A percentile compares a stretch with the other conserved stretches of the same genome.
These are phyloP conservation scores for Prunella strophiata DNA, from an alignment of 2,797 vertebrate genomes.

Conservation along the genomic window DNA sequence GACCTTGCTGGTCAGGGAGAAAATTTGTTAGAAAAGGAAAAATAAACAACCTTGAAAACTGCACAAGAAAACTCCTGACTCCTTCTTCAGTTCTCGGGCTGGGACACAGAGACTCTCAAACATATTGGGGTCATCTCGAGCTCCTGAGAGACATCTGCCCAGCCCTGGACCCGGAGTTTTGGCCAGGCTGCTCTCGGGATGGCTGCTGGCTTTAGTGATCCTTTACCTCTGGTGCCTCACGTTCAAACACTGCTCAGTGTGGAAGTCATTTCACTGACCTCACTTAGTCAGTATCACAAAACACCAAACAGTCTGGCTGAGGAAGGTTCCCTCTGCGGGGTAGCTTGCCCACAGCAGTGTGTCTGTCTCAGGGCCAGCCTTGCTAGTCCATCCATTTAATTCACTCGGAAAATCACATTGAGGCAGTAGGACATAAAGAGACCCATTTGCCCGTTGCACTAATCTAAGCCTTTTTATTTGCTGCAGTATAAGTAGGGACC, in stretches of 20 bases:
- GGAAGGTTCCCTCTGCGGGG: conserved; percentile 10
- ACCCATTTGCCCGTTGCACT: neutral
- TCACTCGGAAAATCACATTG: conserved; percentile 52
- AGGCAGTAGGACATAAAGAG: conserved; percentile 14
- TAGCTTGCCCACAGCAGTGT: conserved; percentile 12
- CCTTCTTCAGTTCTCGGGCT: no score
- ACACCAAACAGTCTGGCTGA: neutral
- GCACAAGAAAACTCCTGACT: no score
- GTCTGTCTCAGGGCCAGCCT: conserved; percentile 43
- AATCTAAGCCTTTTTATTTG: conserved; percentile 55
- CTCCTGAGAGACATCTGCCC: neutral
- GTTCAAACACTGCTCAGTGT: neutral
- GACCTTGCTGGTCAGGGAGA: no score
- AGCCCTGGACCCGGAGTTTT: rapidly evolving
- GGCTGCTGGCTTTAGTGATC: neutral
- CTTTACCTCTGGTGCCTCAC: neutral
- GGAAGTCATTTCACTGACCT: neutral
- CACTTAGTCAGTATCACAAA: conserved; percentile 22
- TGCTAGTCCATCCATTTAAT: conserved; percentile 50
- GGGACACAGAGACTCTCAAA: no score
- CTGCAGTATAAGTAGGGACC: conserved; percentile 10
- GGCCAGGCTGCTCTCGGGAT: neutral
- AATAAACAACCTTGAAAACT: no score
- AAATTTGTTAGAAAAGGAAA: no score
- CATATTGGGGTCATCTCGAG: no score